Evolutionary conservation across 2,888 invertebrate species (phyloP).

Genomic region (Ormia ochracea): DNA sequence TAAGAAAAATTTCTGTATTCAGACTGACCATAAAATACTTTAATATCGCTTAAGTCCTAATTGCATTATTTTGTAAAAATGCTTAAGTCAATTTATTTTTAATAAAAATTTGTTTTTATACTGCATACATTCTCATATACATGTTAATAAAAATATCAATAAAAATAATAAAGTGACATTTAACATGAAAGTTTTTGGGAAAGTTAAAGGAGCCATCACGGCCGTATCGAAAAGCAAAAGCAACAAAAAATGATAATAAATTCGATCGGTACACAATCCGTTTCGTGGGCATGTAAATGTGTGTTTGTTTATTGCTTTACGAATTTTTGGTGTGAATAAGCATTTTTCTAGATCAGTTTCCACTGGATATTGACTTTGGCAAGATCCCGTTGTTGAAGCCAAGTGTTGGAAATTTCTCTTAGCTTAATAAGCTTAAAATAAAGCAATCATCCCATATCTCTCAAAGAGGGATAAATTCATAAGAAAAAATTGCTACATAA

Average conservation of each 20-base stretch:
- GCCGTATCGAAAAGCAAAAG: not conserved
- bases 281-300: no score
- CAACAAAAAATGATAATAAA: not conserved
- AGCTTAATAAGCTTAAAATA: no score
- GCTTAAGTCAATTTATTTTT: not conserved
- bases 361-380: no score
- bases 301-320: no score
- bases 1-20: not conserved
- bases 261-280: not conserved
- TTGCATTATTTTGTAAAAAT: not conserved
- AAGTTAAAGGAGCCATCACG: not conserved
- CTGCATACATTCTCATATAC: not conserved
- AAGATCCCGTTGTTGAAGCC: no score
- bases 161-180: not conserved
- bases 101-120: slow-evolving; percentile 18
- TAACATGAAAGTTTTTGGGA: not conserved
- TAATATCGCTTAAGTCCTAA: slow-evolving; percentile 5
- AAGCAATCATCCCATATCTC: no score
- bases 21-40: slow-evolving; percentile 20
- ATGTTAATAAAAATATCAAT: not conserved
- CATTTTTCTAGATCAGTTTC: no score
- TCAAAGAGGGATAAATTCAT: no score
- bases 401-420: no score
- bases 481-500: no score
- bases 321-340: no score